Evolutionary conservation across 1,140 invertebrate genomes (phyloP).

Genomic region (Choristoneura fumiferana): DNA sequence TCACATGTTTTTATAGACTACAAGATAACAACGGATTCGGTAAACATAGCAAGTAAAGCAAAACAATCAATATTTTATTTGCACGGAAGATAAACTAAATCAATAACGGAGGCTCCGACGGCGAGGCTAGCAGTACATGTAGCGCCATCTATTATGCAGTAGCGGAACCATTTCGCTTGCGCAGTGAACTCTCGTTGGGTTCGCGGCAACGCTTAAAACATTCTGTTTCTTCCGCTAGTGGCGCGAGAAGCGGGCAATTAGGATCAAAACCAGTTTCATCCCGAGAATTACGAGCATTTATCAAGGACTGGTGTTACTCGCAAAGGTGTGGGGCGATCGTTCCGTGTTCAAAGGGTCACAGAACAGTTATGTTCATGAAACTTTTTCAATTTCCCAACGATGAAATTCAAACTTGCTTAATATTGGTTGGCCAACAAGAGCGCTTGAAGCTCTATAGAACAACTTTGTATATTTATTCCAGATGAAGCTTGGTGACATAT

Average conservation of each 20-base stretch:
- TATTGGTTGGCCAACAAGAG: neutral
- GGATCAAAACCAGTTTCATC: constrained; percentile 17
- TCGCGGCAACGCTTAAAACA: constrained; percentile 25
- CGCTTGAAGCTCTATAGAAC: neutral
- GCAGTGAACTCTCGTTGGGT: constrained; percentile 3
- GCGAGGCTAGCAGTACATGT: constrained; percentile 19
- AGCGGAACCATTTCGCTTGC: constrained; percentile 35
- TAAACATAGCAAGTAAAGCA: constrained; percentile 41
- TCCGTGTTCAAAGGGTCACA: neutral
- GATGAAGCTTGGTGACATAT: too few relatives aligned
- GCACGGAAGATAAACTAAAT: constrained; percentile 48
- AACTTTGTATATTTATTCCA: too few relatives aligned
- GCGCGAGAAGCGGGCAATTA: constrained; percentile 5
- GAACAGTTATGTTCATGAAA: constrained; percentile 8
- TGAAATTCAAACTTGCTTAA: constrained; percentile 12
- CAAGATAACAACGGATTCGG: constrained; percentile 32
- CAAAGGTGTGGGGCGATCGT: neutral
- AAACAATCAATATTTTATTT: constrained; percentile 56
- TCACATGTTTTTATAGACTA: constrained; percentile 25
- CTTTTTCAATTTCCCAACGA: constrained; percentile 13
- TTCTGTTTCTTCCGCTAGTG: constrained; percentile 22
- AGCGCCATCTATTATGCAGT: constrained; percentile 59
- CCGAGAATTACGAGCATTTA: constrained; percentile 4
- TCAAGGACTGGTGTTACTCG: constrained; percentile 8
- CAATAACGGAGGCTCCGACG: constrained; percentile 31